Evolutionary conservation across 2,797 vertebrate species (phyloP).

Genomic region (Merluccius polli): DNA sequence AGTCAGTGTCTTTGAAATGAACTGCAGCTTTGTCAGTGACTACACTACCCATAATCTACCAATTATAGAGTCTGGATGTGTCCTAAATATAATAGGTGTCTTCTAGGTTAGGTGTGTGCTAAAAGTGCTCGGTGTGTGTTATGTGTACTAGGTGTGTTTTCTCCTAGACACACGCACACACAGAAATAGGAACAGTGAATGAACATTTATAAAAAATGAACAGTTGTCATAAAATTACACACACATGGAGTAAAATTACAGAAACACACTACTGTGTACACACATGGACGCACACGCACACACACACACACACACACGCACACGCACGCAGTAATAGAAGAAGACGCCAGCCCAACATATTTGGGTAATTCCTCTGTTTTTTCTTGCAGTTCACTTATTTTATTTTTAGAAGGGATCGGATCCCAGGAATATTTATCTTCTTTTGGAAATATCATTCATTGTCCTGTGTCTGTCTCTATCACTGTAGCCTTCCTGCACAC

Average conservation of each 20-base stretch:
- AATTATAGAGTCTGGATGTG: too few species aligned
- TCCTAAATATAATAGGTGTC: too few species aligned
- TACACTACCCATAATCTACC: too few species aligned
- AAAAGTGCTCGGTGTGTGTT: neutral
- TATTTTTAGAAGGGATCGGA: constrained; percentile 59
- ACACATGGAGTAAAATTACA: constrained; percentile 3
- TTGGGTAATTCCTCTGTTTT: constrained; percentile 50
- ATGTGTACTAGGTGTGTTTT: neutral
- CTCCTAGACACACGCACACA: neutral
- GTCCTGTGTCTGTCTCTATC: constrained; percentile 24
- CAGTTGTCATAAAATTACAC: neutral
- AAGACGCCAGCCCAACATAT: constrained; percentile 25
- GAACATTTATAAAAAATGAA: too few species aligned
- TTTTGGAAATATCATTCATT: constrained; percentile 27
- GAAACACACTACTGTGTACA: constrained; percentile 8
- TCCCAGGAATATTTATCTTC: constrained; percentile 49
- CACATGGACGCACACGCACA: too few species aligned
- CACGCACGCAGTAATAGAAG: constrained; percentile 26
- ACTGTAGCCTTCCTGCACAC: constrained; percentile 10
- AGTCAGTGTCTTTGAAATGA: too few species aligned
- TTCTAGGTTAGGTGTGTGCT: neutral
- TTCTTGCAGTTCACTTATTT: constrained; percentile 50
- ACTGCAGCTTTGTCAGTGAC: too few species aligned
- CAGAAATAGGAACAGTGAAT: too few species aligned
- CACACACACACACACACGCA: constrained; percentile 15